These are phyloP conservation scores for Mimachlamys varia DNA, from an alignment of 2,888 invertebrate genomes.

Conservation along the genomic window DNA sequence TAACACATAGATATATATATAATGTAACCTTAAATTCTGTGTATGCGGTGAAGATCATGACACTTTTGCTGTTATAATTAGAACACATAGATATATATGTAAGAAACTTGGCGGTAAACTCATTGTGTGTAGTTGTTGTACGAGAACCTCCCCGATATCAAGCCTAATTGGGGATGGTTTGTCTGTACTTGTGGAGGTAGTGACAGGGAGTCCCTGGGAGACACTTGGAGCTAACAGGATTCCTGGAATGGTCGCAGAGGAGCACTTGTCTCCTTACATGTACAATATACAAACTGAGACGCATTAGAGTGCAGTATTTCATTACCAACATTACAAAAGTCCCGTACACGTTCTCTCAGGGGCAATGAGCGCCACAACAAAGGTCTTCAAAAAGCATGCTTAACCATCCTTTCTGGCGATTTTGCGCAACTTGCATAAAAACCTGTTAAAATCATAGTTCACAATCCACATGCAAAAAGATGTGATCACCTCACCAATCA, in stretches of 20 bases:
- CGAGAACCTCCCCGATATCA: not conserved
- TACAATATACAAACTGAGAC: not conserved
- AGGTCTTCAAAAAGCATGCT: not conserved
- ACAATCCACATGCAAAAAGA: not conserved
- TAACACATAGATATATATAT: not conserved
- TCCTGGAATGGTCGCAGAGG: not conserved
- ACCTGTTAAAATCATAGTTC: not conserved
- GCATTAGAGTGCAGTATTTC: not conserved
- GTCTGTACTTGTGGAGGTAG: not conserved
- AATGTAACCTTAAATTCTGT: not conserved
- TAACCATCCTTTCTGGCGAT: not conserved
- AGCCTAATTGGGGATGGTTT: not conserved
- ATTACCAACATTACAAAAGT: not conserved
- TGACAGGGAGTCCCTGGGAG: conserved; percentile 6
- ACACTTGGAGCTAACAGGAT: conserved; percentile 29
- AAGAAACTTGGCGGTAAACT: not conserved
- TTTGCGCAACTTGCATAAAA: not conserved
- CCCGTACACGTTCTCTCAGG: not conserved
- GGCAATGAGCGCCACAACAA: not conserved
- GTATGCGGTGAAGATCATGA: too few species aligned
- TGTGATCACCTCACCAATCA: not conserved
- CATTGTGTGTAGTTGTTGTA: not conserved
- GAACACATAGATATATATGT: not conserved
- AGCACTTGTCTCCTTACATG: conserved; percentile 19
- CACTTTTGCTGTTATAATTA: too few species aligned